Conservation (phyloP, 2,888 invertebrate species). For the Dysmachus trigonus region DNA sequence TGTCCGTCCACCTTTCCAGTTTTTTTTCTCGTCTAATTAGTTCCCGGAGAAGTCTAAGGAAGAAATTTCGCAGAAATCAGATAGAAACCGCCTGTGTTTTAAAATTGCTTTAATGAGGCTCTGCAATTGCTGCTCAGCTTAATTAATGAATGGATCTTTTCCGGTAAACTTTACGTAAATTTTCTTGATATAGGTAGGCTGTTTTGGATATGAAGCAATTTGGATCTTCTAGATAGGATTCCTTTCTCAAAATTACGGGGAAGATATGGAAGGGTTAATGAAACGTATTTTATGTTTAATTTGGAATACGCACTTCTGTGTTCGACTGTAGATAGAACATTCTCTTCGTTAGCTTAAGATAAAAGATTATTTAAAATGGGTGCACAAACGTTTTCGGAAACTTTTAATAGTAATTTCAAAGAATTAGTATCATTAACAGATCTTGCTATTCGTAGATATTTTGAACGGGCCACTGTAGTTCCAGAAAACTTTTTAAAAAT, state of each 20-base stretch:
- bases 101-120: neutral
- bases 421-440: neutral
- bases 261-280: neutral
- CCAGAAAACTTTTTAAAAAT: neutral
- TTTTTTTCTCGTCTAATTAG: neutral
- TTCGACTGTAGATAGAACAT: neutral
- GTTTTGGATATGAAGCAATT: neutral
- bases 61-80: neutral
- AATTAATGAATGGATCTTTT: conserved; percentile 9
- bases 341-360: neutral
- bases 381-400: neutral
- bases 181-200: neutral
- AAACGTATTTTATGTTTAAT: neutral
- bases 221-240: neutral
- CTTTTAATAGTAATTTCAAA: neutral
- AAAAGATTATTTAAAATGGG: neutral
- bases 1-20: neutral
- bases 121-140: neutral
- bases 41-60: neutral
- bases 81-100: neutral
- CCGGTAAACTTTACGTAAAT: neutral
- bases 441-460: neutral
- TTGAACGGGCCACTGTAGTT: neutral
- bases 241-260: neutral
- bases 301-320: neutral